Evolutionary conservation across 2,888 invertebrate genomes (phyloP).

Genomic region (Hydraecia micacea): DNA sequence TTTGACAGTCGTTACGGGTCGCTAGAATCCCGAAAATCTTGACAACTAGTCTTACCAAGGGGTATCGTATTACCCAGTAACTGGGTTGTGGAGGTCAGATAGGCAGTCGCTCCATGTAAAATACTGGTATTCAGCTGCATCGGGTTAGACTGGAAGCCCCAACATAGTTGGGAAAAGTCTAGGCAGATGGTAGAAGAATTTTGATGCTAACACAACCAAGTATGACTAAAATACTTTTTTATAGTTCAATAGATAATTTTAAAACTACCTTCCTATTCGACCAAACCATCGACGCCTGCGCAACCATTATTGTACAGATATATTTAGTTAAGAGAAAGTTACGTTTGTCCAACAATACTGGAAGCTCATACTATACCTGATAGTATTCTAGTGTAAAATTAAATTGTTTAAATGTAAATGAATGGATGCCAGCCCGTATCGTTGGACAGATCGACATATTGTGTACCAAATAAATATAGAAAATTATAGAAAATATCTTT

Average conservation of each 20-base stretch:
- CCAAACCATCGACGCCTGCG: constrained; percentile 60
- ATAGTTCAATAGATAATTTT: constrained; percentile 13
- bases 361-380: constrained; percentile 62
- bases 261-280: constrained; percentile 29
- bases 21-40: too few species aligned
- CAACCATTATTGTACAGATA: constrained; percentile 70
- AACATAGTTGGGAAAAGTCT: too few species aligned
- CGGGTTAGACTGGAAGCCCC: too few species aligned
- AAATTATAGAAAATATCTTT: constrained; percentile 78
- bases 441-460: constrained; percentile 82
- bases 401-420: constrained; percentile 59
- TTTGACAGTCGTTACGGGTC: too few species aligned
- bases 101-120: too few species aligned
- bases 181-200: not conserved
- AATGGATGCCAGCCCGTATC: constrained; percentile 75
- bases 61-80: too few species aligned
- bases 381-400: constrained; percentile 59
- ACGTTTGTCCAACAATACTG: constrained; percentile 84
- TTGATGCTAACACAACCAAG: not conserved
- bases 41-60: too few species aligned
- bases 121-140: too few species aligned
- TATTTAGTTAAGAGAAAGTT: constrained; percentile 67
- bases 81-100: too few species aligned
- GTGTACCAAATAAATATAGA: constrained; percentile 88
- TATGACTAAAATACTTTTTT: not conserved